Base-by-base conservation (phyloP, 2,113 vertebrate species). In the Xenotilapia flavipinnis region DNA sequence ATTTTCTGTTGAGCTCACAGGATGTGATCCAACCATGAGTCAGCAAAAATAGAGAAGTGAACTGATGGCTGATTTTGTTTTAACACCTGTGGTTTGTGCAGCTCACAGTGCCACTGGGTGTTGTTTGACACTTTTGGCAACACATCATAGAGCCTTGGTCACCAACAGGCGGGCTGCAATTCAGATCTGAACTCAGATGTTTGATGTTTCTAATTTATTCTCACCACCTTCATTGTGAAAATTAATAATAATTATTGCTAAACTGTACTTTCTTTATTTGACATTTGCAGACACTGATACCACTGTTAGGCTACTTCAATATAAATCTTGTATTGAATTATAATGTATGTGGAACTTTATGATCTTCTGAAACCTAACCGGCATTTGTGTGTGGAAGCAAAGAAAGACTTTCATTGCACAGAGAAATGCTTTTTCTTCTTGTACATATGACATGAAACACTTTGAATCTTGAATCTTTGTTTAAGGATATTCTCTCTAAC, bases 31-130 rank as follows among this genome's bases (percentile, higher is more conserved):
- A 55, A 55, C 54, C 1, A 26, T 3, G 21, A 55, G 11, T 55
- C 54, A 55, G 54, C 54, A 26, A 26, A 26, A 55, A 26, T 4
- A 55, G 54, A 13, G 54, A 7, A 0, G 11, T 13, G 11, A 26
- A 26, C 54, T 26, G 11, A 55, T 55, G 54, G 11, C 2, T 5
- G 11, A 13, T 55, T 23, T 4, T 26, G 21, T 55, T 55, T 13
- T 55, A 55, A 1, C 21, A 26, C 54, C 54, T 26, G 54, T 55
- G 54, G 54, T 55, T 26, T 13, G 11, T 55, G 21, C 21, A 2
- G 21, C 53, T 23, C 53, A 13, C 53, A 54, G 53, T 54, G 0
- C 1, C 0, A 2, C 5, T 54, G n/a, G 21, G 11, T 55, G 53
- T 0, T 55, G 53, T 55, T 55, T 13, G 21, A 55, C 54, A 26